Base-by-base conservation (phyloP, 2,113 vertebrate species). In the Lamprologus lemairii region DNA sequence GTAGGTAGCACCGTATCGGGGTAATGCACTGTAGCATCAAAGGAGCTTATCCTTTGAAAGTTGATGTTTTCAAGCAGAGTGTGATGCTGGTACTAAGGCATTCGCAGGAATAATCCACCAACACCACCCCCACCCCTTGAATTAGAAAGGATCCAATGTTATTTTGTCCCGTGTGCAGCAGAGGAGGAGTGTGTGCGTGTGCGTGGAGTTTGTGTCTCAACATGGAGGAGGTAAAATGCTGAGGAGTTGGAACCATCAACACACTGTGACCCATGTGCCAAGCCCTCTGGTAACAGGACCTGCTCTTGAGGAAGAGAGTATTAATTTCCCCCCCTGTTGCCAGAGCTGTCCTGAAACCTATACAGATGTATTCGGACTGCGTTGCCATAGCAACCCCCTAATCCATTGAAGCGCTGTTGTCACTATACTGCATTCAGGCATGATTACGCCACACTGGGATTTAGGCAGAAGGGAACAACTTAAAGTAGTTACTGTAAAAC, bases 341-440 rank as follows among this genome's bases (percentile, higher is more conserved):
- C 80, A 53, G 55, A 88, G 87, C 81, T 86, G 86, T 63, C 88
- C 85, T 89, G 88, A 96, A 94, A 89, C 93, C 87, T 94, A 93
- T 95, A 95, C 94, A 95, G 94, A 95, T 94, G 94, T 91, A 92
- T 83, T 54, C 14, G 19, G 85, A 85, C 88, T 78, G 81, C 10
- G 95, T 96, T 96, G 93, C 95, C 88, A 23, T 93, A 93, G 93
- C 88, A 96, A 95, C 95, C 89, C 79, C 35, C 91, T 96, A 96
- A 96, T 96, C 96, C 93, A 93, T 83, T 89, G 88, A 94, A 91
- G 88, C 89, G 91, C 90, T 17, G 86, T 94, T 92, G 93, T 95
- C 92, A 93, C 91, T 88, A 87, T 88, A 86, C 92, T 80, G 89
- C 89, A 94, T 94, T 93, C 86, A 91, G 82, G 80, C 86, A 45